Evolutionary conservation across 92 coral and sea anemone species (phyloP), one percentile per base, ranked within the genome.

Genomic region (Epizoanthus stellaris): DNA sequence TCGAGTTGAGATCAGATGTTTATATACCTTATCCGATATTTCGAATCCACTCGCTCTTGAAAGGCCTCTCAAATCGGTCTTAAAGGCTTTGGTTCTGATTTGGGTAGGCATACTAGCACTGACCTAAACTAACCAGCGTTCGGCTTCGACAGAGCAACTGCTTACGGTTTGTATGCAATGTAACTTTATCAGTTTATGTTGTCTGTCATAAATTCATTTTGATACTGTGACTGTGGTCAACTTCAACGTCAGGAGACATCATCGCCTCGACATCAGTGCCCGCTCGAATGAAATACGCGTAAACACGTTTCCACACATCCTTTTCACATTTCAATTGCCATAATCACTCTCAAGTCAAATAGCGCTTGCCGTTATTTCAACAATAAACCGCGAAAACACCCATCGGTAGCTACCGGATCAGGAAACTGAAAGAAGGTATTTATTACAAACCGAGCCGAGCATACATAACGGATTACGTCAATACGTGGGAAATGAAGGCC

Each of bases 271-370:
- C 25, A 39, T 11, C 72, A 63, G 9, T 42, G 56, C 47, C 72
- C 40, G 80, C 34, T 73, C 40, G 13, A 13, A 34, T 17, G 62
- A 47, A 73, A 73, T 47, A 53, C 23, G 15, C 62, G 25, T 58
- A 61, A 63, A 61, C 15, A 56, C 30, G 67, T 57, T 75, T 76
- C 39, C 56, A 76, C 69, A 60, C 36, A 39, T 61, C 23, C 36
- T 77, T 77, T 77, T 62, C 72, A 15, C 20, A 45, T 79, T 47
- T 11, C 21, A 79, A 79, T 20, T 45, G 58, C 52, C n/a, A 79
- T 45, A 79, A 79, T 23, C 5, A 79, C 42, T 45, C 8, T 77
- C 65, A 63, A 21, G 5, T 79, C 9, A 43, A 63, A 79, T 45
- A 6, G 83, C 34, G 34, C 56, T 43, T 36, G 61, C 58, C 53